A percentile compares a stretch with the other conserved stretches of the same genome.
Evolutionary conservation across 2,888 invertebrate species (phyloP).

Genomic region (Griposia aprilina): DNA sequence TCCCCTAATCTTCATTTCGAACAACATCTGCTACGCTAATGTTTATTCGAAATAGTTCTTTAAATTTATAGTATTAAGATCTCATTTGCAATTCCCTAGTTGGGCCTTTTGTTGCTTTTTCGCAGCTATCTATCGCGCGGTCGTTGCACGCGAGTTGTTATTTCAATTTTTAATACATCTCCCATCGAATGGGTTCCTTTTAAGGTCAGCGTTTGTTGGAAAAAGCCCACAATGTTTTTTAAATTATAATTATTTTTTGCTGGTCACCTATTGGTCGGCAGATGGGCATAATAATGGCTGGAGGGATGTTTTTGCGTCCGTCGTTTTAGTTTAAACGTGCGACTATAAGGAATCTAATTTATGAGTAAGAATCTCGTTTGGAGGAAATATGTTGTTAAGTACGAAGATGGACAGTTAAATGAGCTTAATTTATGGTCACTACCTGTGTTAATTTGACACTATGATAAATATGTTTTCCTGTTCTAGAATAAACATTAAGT

Average conservation of each 20-base stretch:
- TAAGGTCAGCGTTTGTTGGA: constrained; percentile 82
- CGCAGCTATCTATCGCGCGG: constrained; percentile 78
- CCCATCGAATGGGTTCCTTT: constrained; percentile 82
- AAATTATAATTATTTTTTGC: constrained; percentile 80
- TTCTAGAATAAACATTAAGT: neutral
- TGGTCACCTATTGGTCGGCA: constrained; percentile 78
- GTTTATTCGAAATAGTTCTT: constrained; percentile 88
- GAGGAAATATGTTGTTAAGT: neutral
- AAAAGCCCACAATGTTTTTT: constrained; percentile 76
- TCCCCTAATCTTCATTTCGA: constrained; percentile 90
- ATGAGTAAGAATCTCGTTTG: constrained; percentile 49
- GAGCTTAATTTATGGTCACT: constrained; percentile 28
- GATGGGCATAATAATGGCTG: constrained; percentile 71
- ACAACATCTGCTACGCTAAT: constrained; percentile 88
- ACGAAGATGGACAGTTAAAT: constrained; percentile 33
- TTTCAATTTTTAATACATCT: constrained; percentile 88
- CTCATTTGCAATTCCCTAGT: constrained; percentile 82
- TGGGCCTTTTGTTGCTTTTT: constrained; percentile 79
- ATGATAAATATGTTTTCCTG: neutral
- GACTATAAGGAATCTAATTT: constrained; percentile 67
- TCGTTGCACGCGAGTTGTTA: constrained; percentile 86
- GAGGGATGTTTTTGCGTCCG: constrained; percentile 58
- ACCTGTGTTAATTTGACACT: constrained; percentile 33
- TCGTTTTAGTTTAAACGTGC: constrained; percentile 50
- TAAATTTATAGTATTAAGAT: constrained; percentile 85